Conservation (phyloP, 2,888 invertebrate genomes). For the Dicycla oo region DNA sequence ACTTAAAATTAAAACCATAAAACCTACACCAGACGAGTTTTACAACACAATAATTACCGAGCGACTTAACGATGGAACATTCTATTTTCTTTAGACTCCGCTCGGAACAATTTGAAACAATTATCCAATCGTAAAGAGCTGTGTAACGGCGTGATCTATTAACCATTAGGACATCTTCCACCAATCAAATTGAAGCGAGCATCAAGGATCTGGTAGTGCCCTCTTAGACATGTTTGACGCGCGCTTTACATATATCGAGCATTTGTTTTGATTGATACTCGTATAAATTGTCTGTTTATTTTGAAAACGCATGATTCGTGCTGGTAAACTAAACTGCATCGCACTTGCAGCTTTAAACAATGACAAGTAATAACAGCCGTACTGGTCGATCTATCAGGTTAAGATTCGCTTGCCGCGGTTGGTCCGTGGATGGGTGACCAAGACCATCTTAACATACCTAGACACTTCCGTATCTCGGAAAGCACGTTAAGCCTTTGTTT, state of each 20-base stretch:
- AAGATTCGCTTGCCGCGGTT: too few relatives aligned
- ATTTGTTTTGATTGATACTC: too few relatives aligned
- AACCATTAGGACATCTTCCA: slow-evolving; percentile 41
- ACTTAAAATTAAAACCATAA: slow-evolving; percentile 37
- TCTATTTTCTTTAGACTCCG: slow-evolving; percentile 34
- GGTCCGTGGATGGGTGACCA: too few relatives aligned
- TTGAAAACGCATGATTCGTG: too few relatives aligned
- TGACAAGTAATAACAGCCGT: too few relatives aligned
- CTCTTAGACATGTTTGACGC: slow-evolving; percentile 12
- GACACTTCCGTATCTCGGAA: too few relatives aligned
- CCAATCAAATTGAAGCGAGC: slow-evolving; percentile 44
- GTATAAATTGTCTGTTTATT: too few relatives aligned
- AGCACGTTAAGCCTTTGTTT: too few relatives aligned
- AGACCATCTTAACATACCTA: too few relatives aligned
- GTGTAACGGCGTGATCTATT: slow-evolving; percentile 50
- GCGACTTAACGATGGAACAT: slow-evolving; percentile 28
- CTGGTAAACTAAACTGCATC: too few relatives aligned
- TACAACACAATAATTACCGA: slow-evolving; percentile 40
- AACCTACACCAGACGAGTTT: slow-evolving; percentile 39
- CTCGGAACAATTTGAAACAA: slow-evolving; percentile 52
- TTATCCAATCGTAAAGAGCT: slow-evolving; percentile 57
- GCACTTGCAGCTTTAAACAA: too few relatives aligned
- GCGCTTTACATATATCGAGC: neutral
- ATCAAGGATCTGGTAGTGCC: slow-evolving; percentile 19
- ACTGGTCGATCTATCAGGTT: too few relatives aligned